Base-by-base conservation (phyloP, 1,140 invertebrate genomes). In the Colletes latitarsis region DNA sequence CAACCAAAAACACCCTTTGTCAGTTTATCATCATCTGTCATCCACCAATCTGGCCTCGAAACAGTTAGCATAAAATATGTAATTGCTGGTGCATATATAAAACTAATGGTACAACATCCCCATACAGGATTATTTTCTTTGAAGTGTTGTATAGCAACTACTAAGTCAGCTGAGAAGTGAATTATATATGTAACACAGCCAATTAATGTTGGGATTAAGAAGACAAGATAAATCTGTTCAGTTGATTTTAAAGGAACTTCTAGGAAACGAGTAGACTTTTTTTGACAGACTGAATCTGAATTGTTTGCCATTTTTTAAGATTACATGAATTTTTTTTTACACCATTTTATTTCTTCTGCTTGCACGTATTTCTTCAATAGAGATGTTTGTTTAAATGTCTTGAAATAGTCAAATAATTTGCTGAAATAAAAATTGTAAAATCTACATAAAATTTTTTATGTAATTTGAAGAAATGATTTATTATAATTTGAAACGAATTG, bases 41-140 rank as follows among this genome's bases (percentile, higher is more conserved):
- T 94, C 93, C 93, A 94, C 84, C 93, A 94, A 39, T 94, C 94
- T 9, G 94, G 94, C 55, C 94, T 93, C 0, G 94, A 94, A n/a
- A 95, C 88, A 1, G 94, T 95, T 52, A 95, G 91, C 4, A 95
- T 81, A 72, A 95, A 93, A 57, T 94, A 93, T 6, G 92, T 85
- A 72, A 95, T 30, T 68, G 95, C 93, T 63, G 95, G 94, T 19
- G 93, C 82, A 86, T 94, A 94, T 83, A 95, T 94, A 39, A 95
- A 82, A 46, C 90, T 87, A 8, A 94, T 84, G 17, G 94, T 95
- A 70, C 93, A 92, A 9, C 86, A 89, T 66, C 90, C 94, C 89
- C 95, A 92, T 77, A 93, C 74, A 12, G 91, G 89, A 88, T 94
- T 93, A 8, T 90, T 82, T 82, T 94, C 93, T 52, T 88, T 90